phyloP scores from a whole-genome alignment of 2,888 invertebrate species.

The Pyrgus malvae region DNA sequence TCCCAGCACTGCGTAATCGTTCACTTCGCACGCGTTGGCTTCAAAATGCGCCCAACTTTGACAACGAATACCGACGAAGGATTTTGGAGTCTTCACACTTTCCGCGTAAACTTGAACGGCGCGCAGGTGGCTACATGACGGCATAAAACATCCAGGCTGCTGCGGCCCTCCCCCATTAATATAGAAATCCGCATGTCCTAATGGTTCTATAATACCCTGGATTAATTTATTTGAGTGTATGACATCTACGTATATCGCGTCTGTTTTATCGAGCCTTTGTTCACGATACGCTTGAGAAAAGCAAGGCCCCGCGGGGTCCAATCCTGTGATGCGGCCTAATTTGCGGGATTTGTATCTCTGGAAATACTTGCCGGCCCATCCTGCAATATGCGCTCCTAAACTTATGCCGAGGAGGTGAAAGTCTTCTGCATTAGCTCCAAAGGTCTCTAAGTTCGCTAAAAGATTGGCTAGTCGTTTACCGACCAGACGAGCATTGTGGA shows the following conservation, averaged over 20 bases:
- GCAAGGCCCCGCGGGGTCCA: slow-evolving; percentile 78
- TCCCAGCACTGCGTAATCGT: slow-evolving; percentile 63
- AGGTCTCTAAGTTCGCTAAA: slow-evolving; percentile 70
- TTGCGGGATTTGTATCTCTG: slow-evolving; percentile 58
- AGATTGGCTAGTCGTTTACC: slow-evolving; percentile 79
- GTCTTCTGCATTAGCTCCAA: slow-evolving; percentile 67
- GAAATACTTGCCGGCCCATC: slow-evolving; percentile 75
- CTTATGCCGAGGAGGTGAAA: slow-evolving; percentile 82
- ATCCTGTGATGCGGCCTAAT: slow-evolving; percentile 71
- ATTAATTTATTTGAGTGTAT: slow-evolving; percentile 71
- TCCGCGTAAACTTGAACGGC: slow-evolving; percentile 70
- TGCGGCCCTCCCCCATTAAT: slow-evolving; percentile 86
- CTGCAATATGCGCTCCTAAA: slow-evolving; percentile 81
- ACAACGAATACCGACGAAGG: slow-evolving; percentile 64
- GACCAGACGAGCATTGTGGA: slow-evolving; percentile 68
- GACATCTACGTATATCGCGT: slow-evolving; percentile 71
- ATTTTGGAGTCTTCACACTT: slow-evolving; percentile 64
- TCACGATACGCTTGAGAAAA: slow-evolving; percentile 68
- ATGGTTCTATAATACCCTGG: slow-evolving; percentile 74
- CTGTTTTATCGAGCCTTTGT: slow-evolving; percentile 67
- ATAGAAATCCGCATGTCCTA: slow-evolving; percentile 89
- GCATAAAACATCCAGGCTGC: slow-evolving; percentile 86
- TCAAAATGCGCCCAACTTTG: slow-evolving; percentile 67
- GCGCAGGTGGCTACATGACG: slow-evolving; percentile 72
- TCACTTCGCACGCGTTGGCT: slow-evolving; percentile 57